Percentiles rank a stretch among this genome's conserved stretches.
Evolutionary conservation across 2,888 invertebrate genomes (phyloP).

Genomic region (Philopedon plagiatum): DNA sequence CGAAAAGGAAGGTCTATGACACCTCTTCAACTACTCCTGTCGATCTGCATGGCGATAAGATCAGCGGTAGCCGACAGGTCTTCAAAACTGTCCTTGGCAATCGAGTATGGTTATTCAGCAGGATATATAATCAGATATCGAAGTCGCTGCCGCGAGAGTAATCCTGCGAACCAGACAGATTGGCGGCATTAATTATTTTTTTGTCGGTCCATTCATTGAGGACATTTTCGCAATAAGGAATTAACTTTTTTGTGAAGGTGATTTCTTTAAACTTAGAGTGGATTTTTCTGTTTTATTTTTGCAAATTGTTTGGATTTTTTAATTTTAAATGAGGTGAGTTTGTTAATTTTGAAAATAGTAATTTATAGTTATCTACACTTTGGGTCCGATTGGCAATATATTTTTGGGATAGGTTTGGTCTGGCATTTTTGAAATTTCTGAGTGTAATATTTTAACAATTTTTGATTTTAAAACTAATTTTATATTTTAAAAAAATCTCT

Average conservation of each 20-base stretch:
- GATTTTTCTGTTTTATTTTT: constrained; percentile 6
- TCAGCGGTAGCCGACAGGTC: constrained; percentile 38
- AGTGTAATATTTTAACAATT: too few species aligned
- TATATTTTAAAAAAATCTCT: too few species aligned
- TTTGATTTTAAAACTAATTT: too few species aligned
- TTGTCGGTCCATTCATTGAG: constrained; percentile 39
- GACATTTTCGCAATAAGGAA: constrained; percentile 29
- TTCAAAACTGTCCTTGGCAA: constrained; percentile 44
- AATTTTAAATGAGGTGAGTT: constrained; percentile 1
- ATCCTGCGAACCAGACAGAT: constrained; percentile 56
- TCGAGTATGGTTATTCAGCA: constrained; percentile 54
- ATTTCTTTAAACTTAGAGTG: constrained; percentile 17
- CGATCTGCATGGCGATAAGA: constrained; percentile 18
- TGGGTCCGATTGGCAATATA: too few species aligned
- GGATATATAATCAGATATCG: constrained; percentile 60
- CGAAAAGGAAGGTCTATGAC: constrained; percentile 43
- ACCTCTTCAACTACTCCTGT: constrained; percentile 29
- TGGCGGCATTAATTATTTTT: constrained; percentile 59
- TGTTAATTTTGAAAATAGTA: neutral
- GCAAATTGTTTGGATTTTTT: constrained; percentile 9
- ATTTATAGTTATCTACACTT: too few species aligned
- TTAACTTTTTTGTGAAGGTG: constrained; percentile 44
- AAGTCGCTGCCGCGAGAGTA: constrained; percentile 52
- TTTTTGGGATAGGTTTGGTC: too few species aligned
- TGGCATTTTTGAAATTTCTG: too few species aligned